Evolutionary conservation across 2,113 vertebrate genomes (phyloP).

Genomic region (Meriones unguiculatus): DNA sequence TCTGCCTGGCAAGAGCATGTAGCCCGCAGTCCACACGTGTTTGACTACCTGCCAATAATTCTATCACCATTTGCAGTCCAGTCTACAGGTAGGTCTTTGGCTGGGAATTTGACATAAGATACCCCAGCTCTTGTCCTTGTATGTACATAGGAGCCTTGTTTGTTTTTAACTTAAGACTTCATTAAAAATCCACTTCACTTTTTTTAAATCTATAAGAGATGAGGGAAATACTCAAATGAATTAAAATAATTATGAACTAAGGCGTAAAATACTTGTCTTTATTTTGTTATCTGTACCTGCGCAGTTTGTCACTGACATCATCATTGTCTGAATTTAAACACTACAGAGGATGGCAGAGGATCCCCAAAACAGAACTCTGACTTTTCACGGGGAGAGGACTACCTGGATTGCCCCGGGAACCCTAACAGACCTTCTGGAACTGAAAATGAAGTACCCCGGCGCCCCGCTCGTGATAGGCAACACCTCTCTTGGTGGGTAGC

Average conservation of each 20-base stretch:
- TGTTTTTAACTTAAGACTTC: constrained; percentile 64
- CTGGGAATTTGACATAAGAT: constrained; percentile 37
- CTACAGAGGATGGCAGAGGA: constrained; percentile 82
- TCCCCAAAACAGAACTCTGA: constrained; percentile 74
- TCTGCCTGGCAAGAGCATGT: background rate
- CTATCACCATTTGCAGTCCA: background rate
- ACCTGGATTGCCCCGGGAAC: constrained; percentile 85
- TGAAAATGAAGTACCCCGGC: constrained; percentile 85
- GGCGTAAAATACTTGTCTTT: background rate
- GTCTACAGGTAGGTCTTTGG: constrained; percentile 18
- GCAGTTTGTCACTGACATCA: background rate
- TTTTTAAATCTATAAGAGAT: constrained; percentile 44
- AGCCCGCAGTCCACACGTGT: too few species aligned
- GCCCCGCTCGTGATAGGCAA: constrained; percentile 89
- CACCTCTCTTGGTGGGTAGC: constrained; percentile 85
- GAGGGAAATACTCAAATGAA: constrained; percentile 32
- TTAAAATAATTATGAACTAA: constrained; percentile 47
- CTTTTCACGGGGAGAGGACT: constrained; percentile 86
- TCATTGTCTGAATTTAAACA: constrained; percentile 21
- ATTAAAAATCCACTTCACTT: constrained; percentile 56
- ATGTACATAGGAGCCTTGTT: background rate
- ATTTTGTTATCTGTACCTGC: background rate
- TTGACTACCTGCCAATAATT: background rate
- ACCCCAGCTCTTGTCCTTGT: background rate
- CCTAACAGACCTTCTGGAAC: constrained; percentile 87